Base-by-base conservation (phyloP, 2,113 vertebrate species). In the Diadophis punctatus region DNA sequence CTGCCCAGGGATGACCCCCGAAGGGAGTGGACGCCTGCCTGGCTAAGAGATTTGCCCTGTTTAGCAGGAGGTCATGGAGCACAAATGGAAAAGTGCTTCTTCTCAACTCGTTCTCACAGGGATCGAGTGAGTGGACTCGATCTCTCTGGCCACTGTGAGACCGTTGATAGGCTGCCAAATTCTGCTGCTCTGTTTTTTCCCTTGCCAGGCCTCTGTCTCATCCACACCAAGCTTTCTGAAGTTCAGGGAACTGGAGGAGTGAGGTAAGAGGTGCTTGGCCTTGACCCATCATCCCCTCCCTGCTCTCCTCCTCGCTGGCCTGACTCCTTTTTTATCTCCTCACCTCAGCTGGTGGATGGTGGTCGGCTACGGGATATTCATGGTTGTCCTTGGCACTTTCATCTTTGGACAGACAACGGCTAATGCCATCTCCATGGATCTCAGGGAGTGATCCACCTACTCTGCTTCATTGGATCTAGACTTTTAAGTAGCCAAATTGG, bases 191-290 rank as follows among this genome's bases (percentile, higher is more conserved):
- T 43, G 3, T 30, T 63, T 39, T 58, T 93, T 96, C 93, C 97
- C 97, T 94, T 95, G 93, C 85, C 94, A 98, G 98, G 98, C 23
- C 97, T 98, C 46, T 99, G 99, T 97, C 97, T 99, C 96, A 99
- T 99, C 94, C 98, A 99, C 95, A 98, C 98, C 91, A 99, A 99
- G 90, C 97, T 99, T 58, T 99, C 98, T 0, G 99, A 99, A 96
- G 99, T 98, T 92, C 98, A 98, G 3, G 98, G 99, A 90, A 97
- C 96, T 91, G 97, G 98, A 93, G 97, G 98, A 51, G 93, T 96
- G 90, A 98, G 99, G 99, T 99, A 98, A 98, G 96, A 25, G 0
- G 27, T 89, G 12, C 60, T n/a, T 53, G 23, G 1, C 0, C 8
- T 91, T 87, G 7, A 9, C 2, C n/a, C 60, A 25, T 34, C 4